Evolutionary conservation across 2,797 vertebrate genomes (phyloP).

Genomic region (Catharus ustulatus): DNA sequence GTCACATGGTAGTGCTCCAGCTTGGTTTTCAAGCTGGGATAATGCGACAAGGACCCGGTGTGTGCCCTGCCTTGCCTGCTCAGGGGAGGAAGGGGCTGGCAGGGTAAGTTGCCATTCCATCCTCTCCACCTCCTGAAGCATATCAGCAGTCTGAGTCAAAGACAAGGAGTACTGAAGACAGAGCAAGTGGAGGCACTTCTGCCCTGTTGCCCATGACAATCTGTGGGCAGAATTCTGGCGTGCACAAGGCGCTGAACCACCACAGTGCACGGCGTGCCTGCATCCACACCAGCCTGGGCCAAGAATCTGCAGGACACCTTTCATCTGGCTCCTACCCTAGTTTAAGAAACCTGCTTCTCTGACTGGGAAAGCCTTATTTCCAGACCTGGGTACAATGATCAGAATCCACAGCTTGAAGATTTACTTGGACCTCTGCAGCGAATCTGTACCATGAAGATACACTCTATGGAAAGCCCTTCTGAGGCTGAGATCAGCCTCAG

Average conservation of each 20-base stretch:
- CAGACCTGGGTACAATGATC: neutral
- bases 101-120: neutral
- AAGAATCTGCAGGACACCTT: neutral
- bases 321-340: neutral
- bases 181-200: neutral
- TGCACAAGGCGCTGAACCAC: rapidly evolving
- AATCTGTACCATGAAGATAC: neutral
- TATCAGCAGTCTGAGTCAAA: neutral
- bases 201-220: rapidly evolving
- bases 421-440: neutral
- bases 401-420: neutral
- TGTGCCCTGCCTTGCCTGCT: neutral
- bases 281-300: neutral
- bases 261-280: rapidly evolving
- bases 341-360: neutral
- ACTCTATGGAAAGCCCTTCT: neutral
- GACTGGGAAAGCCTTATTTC: neutral
- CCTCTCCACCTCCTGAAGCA: neutral
- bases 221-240: neutral
- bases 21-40: neutral
- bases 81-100: neutral
- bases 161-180: neutral
- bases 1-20: neutral
- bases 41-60: rapidly evolving
- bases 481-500: neutral